These are phyloP conservation scores for Ictidomys tridecemlineatus DNA, from an alignment of 2,113 vertebrate genomes.

Conservation along the genomic window DNA sequence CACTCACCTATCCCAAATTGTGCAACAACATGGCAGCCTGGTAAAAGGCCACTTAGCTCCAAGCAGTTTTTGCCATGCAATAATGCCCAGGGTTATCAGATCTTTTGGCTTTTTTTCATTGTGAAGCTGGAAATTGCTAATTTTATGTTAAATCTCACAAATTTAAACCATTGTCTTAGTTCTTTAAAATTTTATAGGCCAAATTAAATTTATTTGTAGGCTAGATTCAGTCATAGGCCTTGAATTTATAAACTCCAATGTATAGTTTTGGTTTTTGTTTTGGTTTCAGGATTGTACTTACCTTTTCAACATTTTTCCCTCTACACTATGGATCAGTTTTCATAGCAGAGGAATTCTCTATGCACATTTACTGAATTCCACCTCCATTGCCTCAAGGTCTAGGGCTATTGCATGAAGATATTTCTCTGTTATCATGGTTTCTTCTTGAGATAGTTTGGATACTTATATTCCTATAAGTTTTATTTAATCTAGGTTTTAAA, in stretches of 20 bases:
- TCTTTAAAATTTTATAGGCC: neutral
- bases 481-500: slow-evolving; percentile 38
- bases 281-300: neutral
- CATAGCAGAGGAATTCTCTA: neutral
- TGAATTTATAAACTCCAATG: neutral
- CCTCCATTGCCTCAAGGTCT: neutral
- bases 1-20: neutral
- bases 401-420: neutral
- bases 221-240: neutral
- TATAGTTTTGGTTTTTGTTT: slow-evolving; percentile 22
- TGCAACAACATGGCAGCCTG: neutral
- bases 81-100: neutral
- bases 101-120: neutral
- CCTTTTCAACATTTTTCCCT: neutral
- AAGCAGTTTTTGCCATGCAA: neutral
- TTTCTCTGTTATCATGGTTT: neutral
- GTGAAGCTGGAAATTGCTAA: slow-evolving; percentile 20
- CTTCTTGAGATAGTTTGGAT: neutral
- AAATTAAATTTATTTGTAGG: neutral
- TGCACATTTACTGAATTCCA: neutral
- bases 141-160: slow-evolving; percentile 4
- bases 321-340: neutral
- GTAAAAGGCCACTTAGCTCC: neutral
- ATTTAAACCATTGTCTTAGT: neutral
- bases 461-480: slow-evolving; percentile 10